Evolutionary conservation across 1,140 invertebrate species (phyloP), one percentile per base, ranked within the genome.

Genomic region (Planococcus citri): DNA sequence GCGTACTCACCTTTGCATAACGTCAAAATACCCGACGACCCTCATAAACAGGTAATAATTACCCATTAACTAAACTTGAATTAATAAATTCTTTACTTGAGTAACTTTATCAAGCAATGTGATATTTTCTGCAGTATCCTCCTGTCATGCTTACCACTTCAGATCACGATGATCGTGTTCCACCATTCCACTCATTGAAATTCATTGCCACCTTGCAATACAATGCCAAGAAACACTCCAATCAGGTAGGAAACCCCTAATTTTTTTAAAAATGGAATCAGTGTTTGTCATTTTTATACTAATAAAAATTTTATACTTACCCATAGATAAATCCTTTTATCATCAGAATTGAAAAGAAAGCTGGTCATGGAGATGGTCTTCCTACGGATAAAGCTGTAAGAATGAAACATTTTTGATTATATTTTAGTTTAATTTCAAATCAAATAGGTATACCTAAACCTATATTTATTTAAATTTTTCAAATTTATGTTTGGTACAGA

Each of bases 1-100:
- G 94, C 94, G 80, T 96, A 92, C 80, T 98, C 96, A 10, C 97
- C 97, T 0, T 80, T 98, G 9, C 96, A 99, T 79, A 98, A 97
- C 78, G 87, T 98, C 6, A 81, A 81, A 61, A 75, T 85, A 20
- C 91, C 92, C 27, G 73, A 76, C 41, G 69, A 69, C 20, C 51
- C 27, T 2, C 79, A 77, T 61, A 77, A 76, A 68, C 81, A 73
- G 76, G 80, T 81, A n/a, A n/a, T n/a, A n/a, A n/a, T n/a, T n/a
- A n/a, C 60, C 68, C 67, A 24, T 64, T 9, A 51, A n/a, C n/a
- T n/a, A n/a, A n/a, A n/a, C n/a, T 51, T 3, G 3, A 6, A 6
- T 33, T 33, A 33, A n/a, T n/a, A n/a, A n/a, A n/a, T n/a, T n/a
- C n/a, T n/a, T n/a, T 6, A 6, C 29, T 3, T 64, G 6, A 4